Base-by-base conservation (phyloP, 2,797 vertebrate species). In the Scolopax rusticola region DNA sequence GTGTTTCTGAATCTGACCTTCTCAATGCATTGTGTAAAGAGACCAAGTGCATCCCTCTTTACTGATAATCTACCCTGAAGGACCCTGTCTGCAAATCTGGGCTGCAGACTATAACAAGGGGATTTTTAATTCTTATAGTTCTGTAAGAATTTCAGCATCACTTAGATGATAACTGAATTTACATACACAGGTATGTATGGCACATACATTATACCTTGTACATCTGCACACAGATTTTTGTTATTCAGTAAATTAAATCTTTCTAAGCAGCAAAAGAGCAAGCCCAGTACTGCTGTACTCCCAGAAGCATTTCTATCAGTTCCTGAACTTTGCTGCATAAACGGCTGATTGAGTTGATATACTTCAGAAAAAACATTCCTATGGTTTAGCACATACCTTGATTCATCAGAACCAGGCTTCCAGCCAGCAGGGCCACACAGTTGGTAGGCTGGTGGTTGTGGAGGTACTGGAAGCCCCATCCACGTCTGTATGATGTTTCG, bases 371-470 rank as follows among this genome's bases (percentile, higher is more conserved):
- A 64, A 75, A 32, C 1, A 3, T 80, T 73, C n/a, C 68, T 59
- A 57, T 18, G 32, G 43, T 79, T 89, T 76, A 91, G 77, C 57
- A 97, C 98, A 80, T 77, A 99, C 99, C 99, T 99, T 99, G 99
- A 95, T 99, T 99, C 99, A 99, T 99, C 96, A 99, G 98, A 81
- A 99, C 97, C 32, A 99, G 98, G 95, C 99, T 99, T 94, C 99
- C 99, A 8, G 99, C 99, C 89, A 99, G 98, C 83, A 99, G 98
- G 84, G 99, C 99, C 97, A 99, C 99, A 80, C 99, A 99, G 98
- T 99, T 99, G 96, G 99, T 99, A 93, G 99, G 99, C 95, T 99
- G 99, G 97, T 99, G 99, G 93, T 99, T 99, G 97, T 99, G 99
- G 67, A 99, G 98, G 96, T 99, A 99, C 93, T 99, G 99, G 98